A percentile compares a stretch with the other conserved stretches of the same genome.
Conservation (phyloP, 2,797 vertebrate species). For the Xenops minutus region DNA sequence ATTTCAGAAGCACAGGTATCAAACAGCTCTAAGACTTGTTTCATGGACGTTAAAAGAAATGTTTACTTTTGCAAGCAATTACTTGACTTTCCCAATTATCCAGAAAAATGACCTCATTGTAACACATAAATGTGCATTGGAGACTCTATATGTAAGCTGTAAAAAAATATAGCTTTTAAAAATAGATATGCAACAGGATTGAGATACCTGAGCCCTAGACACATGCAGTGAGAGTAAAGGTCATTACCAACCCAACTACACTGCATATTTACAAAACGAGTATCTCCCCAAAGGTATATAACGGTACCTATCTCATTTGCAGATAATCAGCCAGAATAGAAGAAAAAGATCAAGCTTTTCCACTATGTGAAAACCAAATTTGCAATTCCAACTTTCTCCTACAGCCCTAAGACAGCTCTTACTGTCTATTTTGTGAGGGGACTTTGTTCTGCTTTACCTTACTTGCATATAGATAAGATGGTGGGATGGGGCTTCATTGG, state of each 20-base stretch:
- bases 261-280: neutral
- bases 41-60: slow-evolving; percentile 64
- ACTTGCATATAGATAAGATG: neutral
- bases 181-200: slow-evolving; percentile 7
- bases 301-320: neutral
- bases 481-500: neutral
- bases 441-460: neutral
- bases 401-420: neutral
- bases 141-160: slow-evolving; percentile 31
- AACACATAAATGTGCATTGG: slow-evolving; percentile 50
- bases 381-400: neutral
- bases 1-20: slow-evolving; percentile 60
- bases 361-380: neutral
- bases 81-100: slow-evolving; percentile 73
- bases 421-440: neutral
- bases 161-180: slow-evolving; percentile 42
- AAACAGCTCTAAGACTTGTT: slow-evolving; percentile 60
- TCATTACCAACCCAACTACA: neutral
- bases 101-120: slow-evolving; percentile 73
- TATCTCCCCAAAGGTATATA: neutral
- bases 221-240: neutral
- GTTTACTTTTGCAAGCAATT: slow-evolving; percentile 76
- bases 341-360: neutral
- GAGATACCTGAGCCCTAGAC: neutral
- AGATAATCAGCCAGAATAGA: neutral